Evolutionary conservation across 2,113 vertebrate species (phyloP).

Genomic region (Ictidomys tridecemlineatus): DNA sequence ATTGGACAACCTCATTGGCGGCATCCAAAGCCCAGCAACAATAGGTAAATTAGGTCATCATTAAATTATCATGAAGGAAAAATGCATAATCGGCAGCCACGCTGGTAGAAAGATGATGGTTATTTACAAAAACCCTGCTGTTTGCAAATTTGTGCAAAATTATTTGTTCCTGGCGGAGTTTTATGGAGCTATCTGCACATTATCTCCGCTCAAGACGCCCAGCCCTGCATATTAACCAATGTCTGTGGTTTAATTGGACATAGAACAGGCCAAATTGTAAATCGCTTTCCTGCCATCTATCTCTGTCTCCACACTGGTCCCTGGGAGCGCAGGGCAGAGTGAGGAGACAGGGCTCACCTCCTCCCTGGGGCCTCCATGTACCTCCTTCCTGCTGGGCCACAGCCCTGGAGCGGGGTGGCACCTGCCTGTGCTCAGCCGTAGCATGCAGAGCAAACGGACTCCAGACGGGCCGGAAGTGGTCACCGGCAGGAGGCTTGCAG

Average conservation of each 20-base stretch:
- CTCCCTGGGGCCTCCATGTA: fast-evolving
- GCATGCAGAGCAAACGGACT: conserved; percentile 71
- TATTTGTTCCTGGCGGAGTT: conserved; percentile 48
- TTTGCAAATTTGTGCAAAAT: conserved; percentile 82
- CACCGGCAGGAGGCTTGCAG: conserved; percentile 76
- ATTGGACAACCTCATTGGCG: conserved; percentile 80
- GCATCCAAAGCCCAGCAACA: conserved; percentile 78
- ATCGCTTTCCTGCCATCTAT: conserved; percentile 84
- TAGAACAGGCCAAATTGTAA: conserved; percentile 78
- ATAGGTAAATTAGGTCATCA: conserved; percentile 85
- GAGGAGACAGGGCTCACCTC: neutral
- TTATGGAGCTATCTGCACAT: conserved; percentile 73
- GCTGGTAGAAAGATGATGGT: conserved; percentile 82
- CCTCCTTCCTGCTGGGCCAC: fast-evolving
- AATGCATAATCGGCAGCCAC: conserved; percentile 82
- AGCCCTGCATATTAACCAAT: conserved; percentile 82
- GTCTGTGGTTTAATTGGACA: conserved; percentile 85
- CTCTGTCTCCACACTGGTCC: conserved; percentile 19
- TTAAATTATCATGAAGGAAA: conserved; percentile 86
- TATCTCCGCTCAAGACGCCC: conserved; percentile 69
- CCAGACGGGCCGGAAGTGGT: conserved; percentile 81
- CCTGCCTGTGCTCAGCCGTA: conserved; percentile 77
- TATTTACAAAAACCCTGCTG: conserved; percentile 82
- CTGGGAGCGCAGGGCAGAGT: neutral
- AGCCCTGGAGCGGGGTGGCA: neutral